Percentiles rank a stretch among this genome's conserved stretches.
Conservation (phyloP, 1,140 invertebrate genomes). For the Aphis gossypii region DNA sequence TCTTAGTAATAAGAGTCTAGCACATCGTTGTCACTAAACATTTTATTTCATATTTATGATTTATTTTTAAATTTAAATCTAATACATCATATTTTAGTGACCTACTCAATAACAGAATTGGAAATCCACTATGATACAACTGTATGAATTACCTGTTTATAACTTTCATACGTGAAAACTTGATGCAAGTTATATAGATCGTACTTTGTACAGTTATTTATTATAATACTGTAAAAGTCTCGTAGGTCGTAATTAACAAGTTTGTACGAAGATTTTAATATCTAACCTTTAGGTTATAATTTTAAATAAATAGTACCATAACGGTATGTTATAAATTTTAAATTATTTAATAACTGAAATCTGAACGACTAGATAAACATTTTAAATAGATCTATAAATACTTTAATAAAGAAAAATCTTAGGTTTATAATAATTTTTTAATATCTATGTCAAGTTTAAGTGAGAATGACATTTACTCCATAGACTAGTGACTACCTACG, state of each 20-base stretch:
- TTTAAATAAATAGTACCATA: not conserved
- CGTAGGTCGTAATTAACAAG: not conserved
- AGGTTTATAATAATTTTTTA: not conserved
- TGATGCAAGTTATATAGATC: not conserved
- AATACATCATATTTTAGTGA: not conserved
- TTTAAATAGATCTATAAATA: no score
- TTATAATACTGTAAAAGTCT: not conserved
- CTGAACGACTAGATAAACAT: no score
- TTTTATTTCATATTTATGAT: not conserved
- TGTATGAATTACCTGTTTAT: not conserved
- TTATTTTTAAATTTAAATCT: not conserved
- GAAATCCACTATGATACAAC: not conserved
- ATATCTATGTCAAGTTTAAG: not conserved
- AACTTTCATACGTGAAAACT: not conserved
- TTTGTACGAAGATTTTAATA: not conserved
- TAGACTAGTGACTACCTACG: not conserved
- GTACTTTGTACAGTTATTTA: not conserved
- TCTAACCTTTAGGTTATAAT: not conserved
- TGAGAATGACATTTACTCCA: not conserved
- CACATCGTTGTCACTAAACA: not conserved
- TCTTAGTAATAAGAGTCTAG: not conserved
- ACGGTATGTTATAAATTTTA: not conserved
- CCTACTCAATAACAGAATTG: not conserved
- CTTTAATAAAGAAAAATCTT: not conserved
- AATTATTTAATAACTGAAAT: not conserved